Evolutionary conservation across 2,113 vertebrate genomes (phyloP).

Genomic region (Saguinus midas): DNA sequence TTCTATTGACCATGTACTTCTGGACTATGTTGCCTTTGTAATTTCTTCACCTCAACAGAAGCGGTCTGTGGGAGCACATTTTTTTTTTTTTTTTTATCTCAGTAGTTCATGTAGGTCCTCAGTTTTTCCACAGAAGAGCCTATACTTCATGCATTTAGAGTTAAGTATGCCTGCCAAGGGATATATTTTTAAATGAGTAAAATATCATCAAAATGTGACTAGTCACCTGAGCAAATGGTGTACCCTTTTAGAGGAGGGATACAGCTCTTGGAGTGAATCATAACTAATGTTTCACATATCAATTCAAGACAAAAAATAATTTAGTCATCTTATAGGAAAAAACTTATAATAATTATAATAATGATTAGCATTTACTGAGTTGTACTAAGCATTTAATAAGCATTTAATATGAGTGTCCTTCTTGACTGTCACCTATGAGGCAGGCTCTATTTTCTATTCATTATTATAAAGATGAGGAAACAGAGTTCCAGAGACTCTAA

Average conservation of each 20-base stretch:
- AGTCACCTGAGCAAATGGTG: background rate
- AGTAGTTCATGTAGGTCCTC: background rate
- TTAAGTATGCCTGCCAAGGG: background rate
- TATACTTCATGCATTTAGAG: background rate
- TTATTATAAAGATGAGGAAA: background rate
- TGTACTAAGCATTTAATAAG: background rate
- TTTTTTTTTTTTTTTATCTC: background rate
- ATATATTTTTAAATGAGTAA: background rate
- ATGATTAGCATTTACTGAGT: background rate
- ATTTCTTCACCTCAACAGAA: background rate
- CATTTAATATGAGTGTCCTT: background rate
- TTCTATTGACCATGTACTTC: background rate
- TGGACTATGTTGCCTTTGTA: background rate
- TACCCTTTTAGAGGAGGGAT: background rate
- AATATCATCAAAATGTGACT: background rate
- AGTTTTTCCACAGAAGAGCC: background rate
- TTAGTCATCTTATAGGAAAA: background rate
- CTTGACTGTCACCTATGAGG: background rate
- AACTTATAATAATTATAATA: background rate
- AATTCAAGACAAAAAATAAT: background rate
- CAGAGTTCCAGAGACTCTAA: background rate
- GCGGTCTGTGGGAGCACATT: background rate
- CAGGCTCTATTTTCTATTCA: background rate
- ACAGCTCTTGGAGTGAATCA: background rate
- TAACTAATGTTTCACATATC: background rate